These are phyloP conservation scores for Trochalopteron elliotii DNA, from an alignment of 2,113 vertebrate species.

Conservation along the genomic window DNA sequence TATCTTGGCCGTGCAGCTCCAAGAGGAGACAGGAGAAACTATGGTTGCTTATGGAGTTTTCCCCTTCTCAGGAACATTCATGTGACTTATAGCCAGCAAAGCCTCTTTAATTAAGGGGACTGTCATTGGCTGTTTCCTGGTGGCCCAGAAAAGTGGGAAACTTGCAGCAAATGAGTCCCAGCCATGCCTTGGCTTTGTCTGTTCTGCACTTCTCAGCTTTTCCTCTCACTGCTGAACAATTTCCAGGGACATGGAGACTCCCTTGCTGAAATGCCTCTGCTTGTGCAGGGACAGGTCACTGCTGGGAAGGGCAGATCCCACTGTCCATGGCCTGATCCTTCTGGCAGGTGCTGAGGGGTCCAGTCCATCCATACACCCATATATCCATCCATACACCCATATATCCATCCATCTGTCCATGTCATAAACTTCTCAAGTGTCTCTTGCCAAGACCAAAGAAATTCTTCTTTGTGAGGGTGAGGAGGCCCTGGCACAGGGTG, in stretches of 20 bases:
- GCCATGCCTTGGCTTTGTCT: neutral
- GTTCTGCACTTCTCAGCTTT: neutral
- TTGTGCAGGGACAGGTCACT: neutral
- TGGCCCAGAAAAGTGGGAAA: neutral
- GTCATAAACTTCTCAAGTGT: neutral
- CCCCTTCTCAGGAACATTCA: neutral
- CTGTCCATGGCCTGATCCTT: neutral
- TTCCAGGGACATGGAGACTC: neutral
- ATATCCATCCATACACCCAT: neutral
- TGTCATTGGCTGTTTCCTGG: neutral
- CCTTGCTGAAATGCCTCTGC: neutral
- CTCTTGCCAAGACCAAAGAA: neutral
- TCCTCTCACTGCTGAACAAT: neutral
- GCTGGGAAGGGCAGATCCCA: neutral
- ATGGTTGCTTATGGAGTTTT: neutral
- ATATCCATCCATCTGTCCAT: neutral
- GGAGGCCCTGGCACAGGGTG: accelerated
- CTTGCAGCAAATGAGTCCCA: neutral
- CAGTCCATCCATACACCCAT: neutral
- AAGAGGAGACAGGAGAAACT: neutral
- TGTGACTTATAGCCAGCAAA: neutral
- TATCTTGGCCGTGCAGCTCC: neutral
- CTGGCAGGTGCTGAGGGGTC: neutral
- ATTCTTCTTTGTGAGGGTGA: neutral
- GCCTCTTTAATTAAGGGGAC: accelerated